A percentile compares a stretch with the other conserved stretches of the same genome.
phyloP scores from a whole-genome alignment of 2,797 vertebrate genomes.

The Chaetodon trifasciatus region DNA sequence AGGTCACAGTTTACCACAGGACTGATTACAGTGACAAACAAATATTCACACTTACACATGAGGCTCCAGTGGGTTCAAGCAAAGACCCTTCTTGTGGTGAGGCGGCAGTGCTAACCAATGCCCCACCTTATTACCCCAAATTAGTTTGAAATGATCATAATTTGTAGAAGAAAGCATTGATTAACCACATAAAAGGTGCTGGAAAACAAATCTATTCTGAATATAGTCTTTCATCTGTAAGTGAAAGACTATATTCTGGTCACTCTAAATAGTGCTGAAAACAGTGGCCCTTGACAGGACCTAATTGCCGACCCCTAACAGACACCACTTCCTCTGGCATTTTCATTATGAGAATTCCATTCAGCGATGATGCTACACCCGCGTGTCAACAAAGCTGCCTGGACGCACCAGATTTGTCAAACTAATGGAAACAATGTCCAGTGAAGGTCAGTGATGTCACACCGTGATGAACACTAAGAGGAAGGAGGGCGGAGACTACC shows the following conservation, averaged over 20 bases:
- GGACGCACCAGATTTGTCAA: constrained; percentile 79
- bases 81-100: background rate
- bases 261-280: constrained; percentile 34
- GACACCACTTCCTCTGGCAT: constrained; percentile 59
- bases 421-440: constrained; percentile 79
- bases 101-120: background rate
- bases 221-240: constrained; percentile 5
- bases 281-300: constrained; percentile 35
- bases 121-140: background rate
- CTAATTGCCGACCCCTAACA: constrained; percentile 53
- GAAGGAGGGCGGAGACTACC: constrained; percentile 36
- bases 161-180: background rate
- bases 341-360: constrained; percentile 73
- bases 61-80: background rate
- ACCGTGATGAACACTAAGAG: constrained; percentile 75
- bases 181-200: background rate
- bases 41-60: background rate
- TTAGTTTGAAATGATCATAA: background rate
- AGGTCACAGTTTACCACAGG: too few species aligned
- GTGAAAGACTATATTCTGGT: too few species aligned
- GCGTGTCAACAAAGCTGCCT: constrained; percentile 73
- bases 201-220: constrained; percentile 14
- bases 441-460: constrained; percentile 81
- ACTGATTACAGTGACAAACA: too few species aligned
- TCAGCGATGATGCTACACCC: constrained; percentile 63